Evolutionary conservation across 2,113 vertebrate genomes (phyloP).

Genomic region (Rhinoptilus africanus): DNA sequence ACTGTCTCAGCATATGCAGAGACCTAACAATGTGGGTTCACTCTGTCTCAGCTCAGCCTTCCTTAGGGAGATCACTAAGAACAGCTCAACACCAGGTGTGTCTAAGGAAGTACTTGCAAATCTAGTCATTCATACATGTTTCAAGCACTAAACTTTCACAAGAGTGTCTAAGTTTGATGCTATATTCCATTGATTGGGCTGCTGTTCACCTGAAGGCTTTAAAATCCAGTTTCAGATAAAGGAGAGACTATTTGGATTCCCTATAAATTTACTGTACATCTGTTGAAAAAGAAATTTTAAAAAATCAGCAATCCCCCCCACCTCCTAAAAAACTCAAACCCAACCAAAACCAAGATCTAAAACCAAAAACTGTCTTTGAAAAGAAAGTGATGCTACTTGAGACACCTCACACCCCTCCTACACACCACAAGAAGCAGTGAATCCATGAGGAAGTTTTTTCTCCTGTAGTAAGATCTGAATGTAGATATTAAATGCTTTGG

Average conservation of each 20-base stretch:
- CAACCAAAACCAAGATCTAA: background rate
- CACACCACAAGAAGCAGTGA: background rate
- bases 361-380: background rate
- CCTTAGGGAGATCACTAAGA: background rate
- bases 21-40: background rate
- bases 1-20: background rate
- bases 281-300: background rate
- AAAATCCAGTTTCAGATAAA: background rate
- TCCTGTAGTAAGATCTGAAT: background rate
- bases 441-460: background rate
- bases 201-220: background rate
- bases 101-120: background rate
- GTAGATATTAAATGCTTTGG: background rate
- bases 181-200: background rate
- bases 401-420: background rate
- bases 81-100: background rate
- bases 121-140: background rate
- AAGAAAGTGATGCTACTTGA: background rate
- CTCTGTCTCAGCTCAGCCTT: background rate
- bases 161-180: background rate
- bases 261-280: background rate
- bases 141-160: background rate
- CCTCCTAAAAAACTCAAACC: background rate
- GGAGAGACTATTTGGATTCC: background rate
- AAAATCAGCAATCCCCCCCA: fast-evolving